phyloP scores from a whole-genome alignment of 2,888 invertebrate genomes.

The Pristionchus japonicus region DNA sequence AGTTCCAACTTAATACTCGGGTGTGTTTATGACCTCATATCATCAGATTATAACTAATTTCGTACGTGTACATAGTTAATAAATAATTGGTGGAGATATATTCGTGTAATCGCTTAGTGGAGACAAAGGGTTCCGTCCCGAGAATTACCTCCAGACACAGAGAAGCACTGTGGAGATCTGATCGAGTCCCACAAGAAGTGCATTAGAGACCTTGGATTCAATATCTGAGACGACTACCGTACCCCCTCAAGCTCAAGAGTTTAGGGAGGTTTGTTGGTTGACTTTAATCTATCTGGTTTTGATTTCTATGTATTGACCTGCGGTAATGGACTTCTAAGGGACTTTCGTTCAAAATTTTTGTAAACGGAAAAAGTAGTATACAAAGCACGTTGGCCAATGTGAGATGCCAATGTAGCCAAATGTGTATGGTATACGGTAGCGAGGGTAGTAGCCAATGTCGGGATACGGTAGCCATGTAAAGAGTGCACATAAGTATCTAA shows the following conservation, averaged over 20 bases:
- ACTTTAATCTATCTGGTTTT: too few species aligned
- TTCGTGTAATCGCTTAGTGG: not conserved
- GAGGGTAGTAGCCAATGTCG: too few species aligned
- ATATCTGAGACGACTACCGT: constrained; percentile 82
- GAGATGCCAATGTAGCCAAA: too few species aligned
- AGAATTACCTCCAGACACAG: constrained; percentile 78
- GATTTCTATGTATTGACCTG: too few species aligned
- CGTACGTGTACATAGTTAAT: constrained; percentile 10
- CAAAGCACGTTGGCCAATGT: too few species aligned
- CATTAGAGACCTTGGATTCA: constrained; percentile 95
- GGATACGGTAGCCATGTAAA: too few species aligned
- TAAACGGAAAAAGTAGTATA: too few species aligned
- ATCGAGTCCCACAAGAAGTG: constrained; percentile 97
- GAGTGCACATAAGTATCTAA: too few species aligned
- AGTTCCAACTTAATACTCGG: not conserved
- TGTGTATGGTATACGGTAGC: too few species aligned
- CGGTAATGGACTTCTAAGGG: too few species aligned
- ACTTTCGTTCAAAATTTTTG: too few species aligned
- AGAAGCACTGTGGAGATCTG: constrained; percentile 88
- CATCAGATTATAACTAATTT: not conserved
- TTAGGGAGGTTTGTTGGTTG: too few species aligned
- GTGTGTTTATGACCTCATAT: not conserved
- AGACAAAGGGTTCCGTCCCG: not conserved
- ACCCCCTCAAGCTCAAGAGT: not conserved
- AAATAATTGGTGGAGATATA: not conserved